phyloP scores from a whole-genome alignment of 2,888 invertebrate genomes.

The Balanococcus diminutus region DNA sequence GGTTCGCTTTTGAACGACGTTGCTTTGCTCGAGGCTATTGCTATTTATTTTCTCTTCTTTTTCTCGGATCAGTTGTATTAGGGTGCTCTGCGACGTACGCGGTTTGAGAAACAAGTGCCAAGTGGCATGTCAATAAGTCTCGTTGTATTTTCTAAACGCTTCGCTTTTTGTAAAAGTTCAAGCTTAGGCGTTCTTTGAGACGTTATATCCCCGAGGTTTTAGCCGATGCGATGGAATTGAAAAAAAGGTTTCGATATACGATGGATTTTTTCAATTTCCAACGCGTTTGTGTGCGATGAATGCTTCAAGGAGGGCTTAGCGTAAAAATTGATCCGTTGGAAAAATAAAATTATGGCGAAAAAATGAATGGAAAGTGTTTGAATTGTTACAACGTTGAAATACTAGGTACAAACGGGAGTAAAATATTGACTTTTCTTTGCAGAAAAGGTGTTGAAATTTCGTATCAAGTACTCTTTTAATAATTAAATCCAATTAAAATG shows the following conservation, averaged over 20 bases:
- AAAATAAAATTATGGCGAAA: background rate
- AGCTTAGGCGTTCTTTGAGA: background rate
- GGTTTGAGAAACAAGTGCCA: background rate
- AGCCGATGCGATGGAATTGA: background rate
- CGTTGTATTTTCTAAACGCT: background rate
- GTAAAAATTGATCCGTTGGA: background rate
- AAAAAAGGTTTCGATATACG: background rate
- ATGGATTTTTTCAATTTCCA: background rate
- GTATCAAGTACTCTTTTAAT: too few species aligned
- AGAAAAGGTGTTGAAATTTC: too few species aligned
- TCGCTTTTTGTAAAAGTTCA: background rate
- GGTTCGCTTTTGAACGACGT: background rate
- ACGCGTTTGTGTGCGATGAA: background rate
- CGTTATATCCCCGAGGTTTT: background rate
- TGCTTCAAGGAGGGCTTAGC: background rate
- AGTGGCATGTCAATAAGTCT: background rate
- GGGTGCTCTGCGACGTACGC: background rate
- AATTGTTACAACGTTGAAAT: too few species aligned
- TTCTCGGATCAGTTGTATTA: background rate
- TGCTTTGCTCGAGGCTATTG: background rate
- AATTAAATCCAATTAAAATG: too few species aligned
- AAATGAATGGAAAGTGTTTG: background rate
- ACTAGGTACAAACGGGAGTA: too few species aligned
- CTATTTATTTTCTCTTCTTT: background rate
- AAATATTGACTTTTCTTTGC: too few species aligned